Conservation (phyloP, 2,888 invertebrate genomes). For the Sphaerophoria rueppellii region DNA sequence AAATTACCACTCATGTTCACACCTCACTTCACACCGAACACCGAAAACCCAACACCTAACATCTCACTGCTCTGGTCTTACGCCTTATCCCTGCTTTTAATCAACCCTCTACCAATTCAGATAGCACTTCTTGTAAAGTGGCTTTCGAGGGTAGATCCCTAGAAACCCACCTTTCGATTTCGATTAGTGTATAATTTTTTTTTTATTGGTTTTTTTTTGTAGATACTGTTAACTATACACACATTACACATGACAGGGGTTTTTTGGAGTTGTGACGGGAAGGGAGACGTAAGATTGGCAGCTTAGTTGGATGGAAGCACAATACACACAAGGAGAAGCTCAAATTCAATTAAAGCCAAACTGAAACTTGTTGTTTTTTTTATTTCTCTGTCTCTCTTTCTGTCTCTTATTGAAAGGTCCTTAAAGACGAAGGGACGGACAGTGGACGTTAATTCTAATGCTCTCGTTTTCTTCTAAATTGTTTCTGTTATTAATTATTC, state of each 20-base stretch:
- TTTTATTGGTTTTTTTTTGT: slow-evolving; percentile 37
- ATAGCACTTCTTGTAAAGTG: not conserved
- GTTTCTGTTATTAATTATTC: slow-evolving; percentile 66
- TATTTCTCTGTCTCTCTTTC: not conserved
- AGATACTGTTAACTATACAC: slow-evolving; percentile 31
- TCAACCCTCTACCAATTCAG: not conserved
- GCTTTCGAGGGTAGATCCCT: slow-evolving; percentile 24
- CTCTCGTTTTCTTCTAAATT: slow-evolving; percentile 33
- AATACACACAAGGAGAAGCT: slow-evolving; percentile 26
- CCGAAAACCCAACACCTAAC: slow-evolving; percentile 4
- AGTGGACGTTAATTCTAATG: slow-evolving; percentile 40
- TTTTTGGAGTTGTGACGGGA: too few relatives aligned
- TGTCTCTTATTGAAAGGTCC: slow-evolving; percentile 5
- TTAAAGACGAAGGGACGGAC: not conserved
- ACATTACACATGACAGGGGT: not conserved
- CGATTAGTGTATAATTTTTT: slow-evolving; percentile 30
- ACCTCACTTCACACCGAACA: slow-evolving; percentile 37
- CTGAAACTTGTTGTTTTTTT: slow-evolving; percentile 1
- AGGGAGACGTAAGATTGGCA: slow-evolving; percentile 54
- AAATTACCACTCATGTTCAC: slow-evolving; percentile 41
- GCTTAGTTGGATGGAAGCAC: slow-evolving; percentile 39
- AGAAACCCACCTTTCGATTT: slow-evolving; percentile 27
- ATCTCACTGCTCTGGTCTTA: not conserved
- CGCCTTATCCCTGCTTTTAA: not conserved
- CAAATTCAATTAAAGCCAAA: slow-evolving; percentile 62